These are phyloP conservation scores for Therioaphis trifolii DNA, from an alignment of 2,888 invertebrate genomes.

Conservation along the genomic window DNA sequence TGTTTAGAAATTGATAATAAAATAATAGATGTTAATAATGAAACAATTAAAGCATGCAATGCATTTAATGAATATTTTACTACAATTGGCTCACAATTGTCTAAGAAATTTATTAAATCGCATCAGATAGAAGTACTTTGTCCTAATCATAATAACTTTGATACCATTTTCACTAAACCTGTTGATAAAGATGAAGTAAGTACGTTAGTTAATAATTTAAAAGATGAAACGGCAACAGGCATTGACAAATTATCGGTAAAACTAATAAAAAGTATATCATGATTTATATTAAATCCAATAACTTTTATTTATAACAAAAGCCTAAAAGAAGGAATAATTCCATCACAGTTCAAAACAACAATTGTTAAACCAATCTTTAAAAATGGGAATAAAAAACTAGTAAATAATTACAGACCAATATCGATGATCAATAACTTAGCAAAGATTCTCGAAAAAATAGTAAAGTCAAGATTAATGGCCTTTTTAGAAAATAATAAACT, in stretches of 20 bases:
- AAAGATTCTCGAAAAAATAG: slow-evolving; percentile 3
- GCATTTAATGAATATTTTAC: too few species aligned
- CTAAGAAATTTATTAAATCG: slow-evolving; percentile 5
- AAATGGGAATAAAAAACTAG: slow-evolving; percentile 1
- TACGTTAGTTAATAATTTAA: neutral
- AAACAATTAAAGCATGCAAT: too few species aligned
- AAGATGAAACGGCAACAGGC: neutral
- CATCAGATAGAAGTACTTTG: neutral
- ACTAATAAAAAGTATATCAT: too few species aligned
- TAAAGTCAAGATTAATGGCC: neutral
- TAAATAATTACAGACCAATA: slow-evolving; percentile 6
- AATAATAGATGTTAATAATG: too few species aligned
- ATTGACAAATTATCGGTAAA: neutral
- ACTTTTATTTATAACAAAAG: too few species aligned
- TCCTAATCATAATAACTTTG: neutral
- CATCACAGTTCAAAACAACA: neutral
- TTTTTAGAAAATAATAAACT: slow-evolving; percentile 38
- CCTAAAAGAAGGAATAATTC: too few species aligned
- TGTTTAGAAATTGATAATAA: too few species aligned
- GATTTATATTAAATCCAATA: too few species aligned
- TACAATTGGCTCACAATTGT: too few species aligned
- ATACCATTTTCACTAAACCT: neutral
- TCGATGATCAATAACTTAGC: neutral
- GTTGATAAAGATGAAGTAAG: slow-evolving; percentile 2
- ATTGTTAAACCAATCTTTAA: slow-evolving; percentile 7